Conservation (phyloP, 2,113 vertebrate species). For the Oreotrochilus melanogaster region DNA sequence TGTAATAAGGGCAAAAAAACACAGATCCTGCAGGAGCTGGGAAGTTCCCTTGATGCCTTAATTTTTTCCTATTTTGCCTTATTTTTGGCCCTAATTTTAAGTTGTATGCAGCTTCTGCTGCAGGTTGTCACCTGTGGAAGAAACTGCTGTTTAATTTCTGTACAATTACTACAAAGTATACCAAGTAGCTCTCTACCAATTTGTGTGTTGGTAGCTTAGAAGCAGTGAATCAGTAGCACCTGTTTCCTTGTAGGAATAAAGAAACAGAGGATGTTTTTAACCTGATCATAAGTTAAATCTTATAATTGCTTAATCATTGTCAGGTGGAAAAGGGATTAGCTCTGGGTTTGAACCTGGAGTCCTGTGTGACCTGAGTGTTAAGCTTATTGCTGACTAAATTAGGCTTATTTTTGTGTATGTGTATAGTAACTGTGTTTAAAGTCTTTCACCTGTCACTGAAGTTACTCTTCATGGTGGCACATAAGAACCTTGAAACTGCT, state of each 20-base stretch:
- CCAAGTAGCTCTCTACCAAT: neutral
- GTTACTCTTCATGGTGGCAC: neutral
- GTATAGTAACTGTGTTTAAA: neutral
- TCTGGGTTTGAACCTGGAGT: neutral
- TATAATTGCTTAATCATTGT: constrained; percentile 42
- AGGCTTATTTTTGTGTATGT: neutral
- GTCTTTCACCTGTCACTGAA: neutral
- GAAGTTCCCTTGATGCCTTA: too few relatives aligned
- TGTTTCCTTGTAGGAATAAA: neutral
- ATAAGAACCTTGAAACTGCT: neutral
- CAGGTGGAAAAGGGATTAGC: constrained; percentile 60
- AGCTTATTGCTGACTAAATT: neutral
- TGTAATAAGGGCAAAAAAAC: too few relatives aligned
- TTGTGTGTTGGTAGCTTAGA: neutral
- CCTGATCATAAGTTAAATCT: neutral
- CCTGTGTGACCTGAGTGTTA: neutral
- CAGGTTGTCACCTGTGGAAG: neutral
- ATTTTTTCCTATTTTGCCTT: neutral
- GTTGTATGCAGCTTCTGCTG: neutral
- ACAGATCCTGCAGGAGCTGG: too few relatives aligned
- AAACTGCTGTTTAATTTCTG: neutral
- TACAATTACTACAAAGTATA: neutral
- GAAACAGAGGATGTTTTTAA: neutral
- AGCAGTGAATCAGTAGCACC: neutral
- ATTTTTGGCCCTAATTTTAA: neutral